phyloP scores from a whole-genome alignment of 2,888 invertebrate species.

The Papilio protenor region DNA sequence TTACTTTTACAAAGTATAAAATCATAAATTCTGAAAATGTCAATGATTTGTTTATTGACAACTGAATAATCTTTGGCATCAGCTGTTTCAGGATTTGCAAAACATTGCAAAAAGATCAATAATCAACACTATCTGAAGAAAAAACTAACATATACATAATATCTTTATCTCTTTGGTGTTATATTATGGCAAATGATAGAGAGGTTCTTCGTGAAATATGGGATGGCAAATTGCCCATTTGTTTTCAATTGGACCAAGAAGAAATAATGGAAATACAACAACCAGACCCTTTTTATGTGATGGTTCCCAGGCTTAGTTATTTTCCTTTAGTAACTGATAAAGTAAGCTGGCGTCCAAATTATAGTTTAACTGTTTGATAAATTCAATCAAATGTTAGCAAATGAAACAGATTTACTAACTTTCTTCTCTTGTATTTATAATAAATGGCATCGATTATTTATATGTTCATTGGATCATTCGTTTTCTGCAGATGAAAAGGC shows the following conservation, averaged over 20 bases:
- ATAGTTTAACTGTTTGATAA: not conserved
- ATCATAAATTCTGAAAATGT: not conserved
- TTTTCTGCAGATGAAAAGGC: slow-evolving; percentile 89
- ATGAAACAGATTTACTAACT: not conserved
- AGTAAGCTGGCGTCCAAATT: slow-evolving; percentile 77
- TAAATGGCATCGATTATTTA: no score
- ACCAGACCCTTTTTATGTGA: slow-evolving; percentile 96
- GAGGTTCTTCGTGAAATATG: slow-evolving; percentile 97
- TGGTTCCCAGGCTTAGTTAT: slow-evolving; percentile 97
- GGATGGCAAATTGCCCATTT: slow-evolving; percentile 97
- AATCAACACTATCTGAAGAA: not conserved
- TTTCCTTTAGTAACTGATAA: slow-evolving; percentile 98
- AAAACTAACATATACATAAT: not conserved
- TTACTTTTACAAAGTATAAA: not conserved
- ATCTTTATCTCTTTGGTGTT: not conserved
- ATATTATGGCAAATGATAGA: slow-evolving; percentile 95
- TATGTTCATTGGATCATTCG: not conserved
- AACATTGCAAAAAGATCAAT: slow-evolving; percentile 16
- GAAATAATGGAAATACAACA: slow-evolving; percentile 95
- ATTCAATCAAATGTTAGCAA: not conserved
- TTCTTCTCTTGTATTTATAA: not conserved
- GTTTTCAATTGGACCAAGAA: slow-evolving; percentile 94
- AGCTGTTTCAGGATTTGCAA: slow-evolving; percentile 2
- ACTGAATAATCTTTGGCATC: not conserved
- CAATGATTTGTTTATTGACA: not conserved